Evolutionary conservation across 2,888 invertebrate species (phyloP).

Genomic region (Vanessa cardui): DNA sequence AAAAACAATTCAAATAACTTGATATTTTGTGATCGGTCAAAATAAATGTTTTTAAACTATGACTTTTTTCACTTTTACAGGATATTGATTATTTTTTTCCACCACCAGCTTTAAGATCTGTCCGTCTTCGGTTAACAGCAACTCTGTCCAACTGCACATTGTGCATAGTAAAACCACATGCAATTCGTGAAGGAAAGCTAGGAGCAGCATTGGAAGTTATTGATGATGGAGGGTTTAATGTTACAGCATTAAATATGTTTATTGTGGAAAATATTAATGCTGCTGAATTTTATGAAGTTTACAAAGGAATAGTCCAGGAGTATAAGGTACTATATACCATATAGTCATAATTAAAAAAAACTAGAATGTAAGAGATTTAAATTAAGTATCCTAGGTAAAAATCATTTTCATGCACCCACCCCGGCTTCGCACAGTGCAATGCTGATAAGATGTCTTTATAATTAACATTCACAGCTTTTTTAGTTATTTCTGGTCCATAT

Average conservation of each 20-base stretch:
- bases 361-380: neutral
- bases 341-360: slow-evolving; percentile 36
- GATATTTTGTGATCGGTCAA: too few relatives aligned
- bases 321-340: slow-evolving; percentile 85
- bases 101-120: slow-evolving; percentile 58
- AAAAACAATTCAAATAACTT: too few relatives aligned
- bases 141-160: slow-evolving; percentile 87
- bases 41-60: neutral
- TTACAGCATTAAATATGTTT: slow-evolving; percentile 91
- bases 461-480: too few relatives aligned
- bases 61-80: slow-evolving; percentile 52
- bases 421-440: too few relatives aligned
- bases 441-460: too few relatives aligned
- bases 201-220: slow-evolving; percentile 88
- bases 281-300: slow-evolving; percentile 96
- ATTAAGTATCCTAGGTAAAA: neutral
- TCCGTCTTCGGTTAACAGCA: slow-evolving; percentile 78
- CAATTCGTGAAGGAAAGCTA: slow-evolving; percentile 87
- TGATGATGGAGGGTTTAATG: slow-evolving; percentile 88
- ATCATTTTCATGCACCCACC: too few relatives aligned
- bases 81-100: slow-evolving; percentile 86
- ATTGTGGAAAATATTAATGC: slow-evolving; percentile 91
- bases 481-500: too few relatives aligned
- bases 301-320: slow-evolving; percentile 93
- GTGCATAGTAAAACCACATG: slow-evolving; percentile 95